Percentiles rank a stretch among this genome's conserved stretches.
phyloP scores from a whole-genome alignment of 1,140 invertebrate genomes.

The Zaprionus inermis region DNA sequence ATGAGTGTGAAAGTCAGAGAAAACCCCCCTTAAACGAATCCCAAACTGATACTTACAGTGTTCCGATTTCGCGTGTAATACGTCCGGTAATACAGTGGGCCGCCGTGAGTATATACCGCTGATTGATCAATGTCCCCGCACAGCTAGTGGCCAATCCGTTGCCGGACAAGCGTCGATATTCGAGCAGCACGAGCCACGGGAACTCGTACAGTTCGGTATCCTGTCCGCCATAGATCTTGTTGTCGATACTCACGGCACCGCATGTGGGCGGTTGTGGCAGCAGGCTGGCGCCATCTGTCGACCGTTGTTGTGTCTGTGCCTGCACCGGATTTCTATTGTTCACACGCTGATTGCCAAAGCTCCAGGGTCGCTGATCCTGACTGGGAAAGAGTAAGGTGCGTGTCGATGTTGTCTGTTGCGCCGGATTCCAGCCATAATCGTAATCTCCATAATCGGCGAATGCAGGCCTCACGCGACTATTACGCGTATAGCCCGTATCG shows the following conservation, averaged over 20 bases:
- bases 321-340: constrained; percentile 1
- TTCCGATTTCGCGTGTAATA: constrained; percentile 84
- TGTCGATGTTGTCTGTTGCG: constrained; percentile 24
- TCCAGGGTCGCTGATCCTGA: constrained; percentile 44
- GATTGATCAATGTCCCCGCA: constrained; percentile 85
- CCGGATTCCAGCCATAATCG: constrained; percentile 33
- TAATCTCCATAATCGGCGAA: constrained; percentile 50
- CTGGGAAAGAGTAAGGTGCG: constrained; percentile 39
- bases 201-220: constrained; percentile 85
- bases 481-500: constrained; percentile 66
- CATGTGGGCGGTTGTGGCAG: constrained; percentile 70
- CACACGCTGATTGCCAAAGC: constrained; percentile 39
- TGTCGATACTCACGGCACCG: constrained; percentile 72
- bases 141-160: constrained; percentile 84
- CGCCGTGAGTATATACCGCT: constrained; percentile 88
- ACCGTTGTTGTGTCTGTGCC: constrained; percentile 6
- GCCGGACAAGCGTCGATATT: constrained; percentile 84
- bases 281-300: constrained; percentile 49
- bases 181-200: constrained; percentile 87
- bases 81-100: constrained; percentile 87
- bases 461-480: constrained; percentile 13
- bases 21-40: neutral
- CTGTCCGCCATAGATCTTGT: constrained; percentile 76
- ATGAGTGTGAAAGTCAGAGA: neutral
- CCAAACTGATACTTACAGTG: constrained; percentile 84